Evolutionary conservation across 2,113 vertebrate genomes (phyloP).

Genomic region (Jaculus jaculus): DNA sequence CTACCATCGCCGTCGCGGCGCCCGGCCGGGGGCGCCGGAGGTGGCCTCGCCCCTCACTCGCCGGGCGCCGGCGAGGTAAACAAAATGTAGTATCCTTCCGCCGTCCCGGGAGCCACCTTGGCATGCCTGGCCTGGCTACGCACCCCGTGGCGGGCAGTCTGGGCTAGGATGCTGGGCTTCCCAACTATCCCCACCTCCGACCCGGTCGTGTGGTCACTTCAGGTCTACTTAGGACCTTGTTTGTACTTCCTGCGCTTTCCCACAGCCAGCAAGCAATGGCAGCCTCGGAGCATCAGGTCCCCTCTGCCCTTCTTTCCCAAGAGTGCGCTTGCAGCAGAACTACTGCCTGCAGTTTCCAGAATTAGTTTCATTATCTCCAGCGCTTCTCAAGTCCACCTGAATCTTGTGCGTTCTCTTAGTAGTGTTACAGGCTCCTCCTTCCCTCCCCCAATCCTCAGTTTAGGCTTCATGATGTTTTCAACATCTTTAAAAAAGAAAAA

Average conservation of each 20-base stretch:
- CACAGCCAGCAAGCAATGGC: not conserved
- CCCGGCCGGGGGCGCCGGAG: not conserved
- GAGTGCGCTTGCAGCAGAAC: not conserved
- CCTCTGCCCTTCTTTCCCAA: not conserved
- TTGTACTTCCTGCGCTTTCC: not conserved
- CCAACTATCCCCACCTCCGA: fast-evolving
- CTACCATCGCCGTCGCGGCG: not conserved
- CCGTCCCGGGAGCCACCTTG: not conserved
- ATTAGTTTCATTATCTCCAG: not conserved
- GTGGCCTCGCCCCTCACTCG: not conserved
- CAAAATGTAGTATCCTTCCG: slow-evolving; percentile 57
- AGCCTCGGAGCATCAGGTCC: not conserved
- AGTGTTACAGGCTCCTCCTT: fast-evolving
- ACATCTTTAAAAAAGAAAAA: slow-evolving; percentile 26
- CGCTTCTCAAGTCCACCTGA: not conserved
- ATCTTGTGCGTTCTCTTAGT: not conserved
- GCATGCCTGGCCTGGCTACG: too few relatives aligned
- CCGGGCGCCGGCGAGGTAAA: not conserved
- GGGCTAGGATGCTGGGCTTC: not conserved
- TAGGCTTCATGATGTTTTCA: not conserved
- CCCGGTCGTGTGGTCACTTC: too few relatives aligned
- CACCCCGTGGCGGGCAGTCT: not conserved
- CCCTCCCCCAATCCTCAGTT: too few relatives aligned
- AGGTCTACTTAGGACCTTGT: not conserved
- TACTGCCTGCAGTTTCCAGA: not conserved